Conservation (phyloP, 2,888 invertebrate genomes). For the Rhagophthalmus giganteus region DNA sequence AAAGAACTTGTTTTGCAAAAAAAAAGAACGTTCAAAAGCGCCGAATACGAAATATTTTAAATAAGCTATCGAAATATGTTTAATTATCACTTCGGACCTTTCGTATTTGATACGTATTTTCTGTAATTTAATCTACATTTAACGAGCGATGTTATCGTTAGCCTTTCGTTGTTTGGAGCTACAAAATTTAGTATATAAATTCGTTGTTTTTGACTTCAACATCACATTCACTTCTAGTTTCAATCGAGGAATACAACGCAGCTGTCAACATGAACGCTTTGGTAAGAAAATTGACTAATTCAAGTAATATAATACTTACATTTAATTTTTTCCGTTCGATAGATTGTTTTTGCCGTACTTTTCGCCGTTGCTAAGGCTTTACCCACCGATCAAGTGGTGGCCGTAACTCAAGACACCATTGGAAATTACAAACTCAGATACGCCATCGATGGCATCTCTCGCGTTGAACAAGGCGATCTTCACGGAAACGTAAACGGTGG, state of each 20-base stretch:
- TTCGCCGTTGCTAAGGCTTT: not conserved
- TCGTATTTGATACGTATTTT: no score
- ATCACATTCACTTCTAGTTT: no score
- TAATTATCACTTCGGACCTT: no score
- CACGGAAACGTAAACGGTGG: conserved; percentile 35
- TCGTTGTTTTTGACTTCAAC: not conserved
- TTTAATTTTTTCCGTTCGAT: not conserved
- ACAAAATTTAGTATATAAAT: conserved; percentile 1
- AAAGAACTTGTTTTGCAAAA: no score
- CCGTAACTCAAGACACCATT: conserved; percentile 35
- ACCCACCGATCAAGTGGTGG: conserved; percentile 18
- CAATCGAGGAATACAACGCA: no score
- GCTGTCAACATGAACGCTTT: no score
- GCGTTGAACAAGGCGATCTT: conserved; percentile 31
- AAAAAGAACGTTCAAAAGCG: no score
- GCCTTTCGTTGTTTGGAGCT: not conserved
- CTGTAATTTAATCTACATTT: not conserved
- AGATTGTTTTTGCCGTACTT: not conserved
- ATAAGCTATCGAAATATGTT: no score
- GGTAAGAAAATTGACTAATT: no score
- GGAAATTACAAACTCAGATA: conserved; percentile 37
- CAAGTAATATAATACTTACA: not conserved
- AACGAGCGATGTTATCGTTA: conserved; percentile 3
- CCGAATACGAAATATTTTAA: no score
- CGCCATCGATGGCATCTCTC: conserved; percentile 30